A percentile compares a stretch with the other conserved stretches of the same genome.
Conservation (phyloP, 2,888 invertebrate species). For the Baronia brevicornis region DNA sequence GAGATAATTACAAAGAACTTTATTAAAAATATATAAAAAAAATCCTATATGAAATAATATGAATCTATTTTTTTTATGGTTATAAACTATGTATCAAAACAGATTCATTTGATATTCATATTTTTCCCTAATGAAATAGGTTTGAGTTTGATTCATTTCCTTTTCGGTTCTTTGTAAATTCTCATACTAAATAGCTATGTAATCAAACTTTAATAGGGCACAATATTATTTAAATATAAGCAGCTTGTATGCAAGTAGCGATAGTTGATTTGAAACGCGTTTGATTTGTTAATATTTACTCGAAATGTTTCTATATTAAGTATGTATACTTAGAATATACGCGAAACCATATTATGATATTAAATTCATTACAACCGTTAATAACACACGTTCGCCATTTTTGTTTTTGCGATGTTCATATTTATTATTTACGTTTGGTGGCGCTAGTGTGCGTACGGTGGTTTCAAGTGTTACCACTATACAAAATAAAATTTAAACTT, state of each 20-base stretch:
- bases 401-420: conserved; percentile 4
- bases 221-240: conserved; percentile 7
- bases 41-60: background rate
- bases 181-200: background rate
- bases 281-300: conserved; percentile 28
- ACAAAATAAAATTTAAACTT: conserved; percentile 18
- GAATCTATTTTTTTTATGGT: background rate
- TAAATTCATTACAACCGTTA: too few relatives aligned
- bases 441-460: conserved; percentile 29
- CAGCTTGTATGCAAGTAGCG: conserved; percentile 28
- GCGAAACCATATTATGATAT: too few relatives aligned
- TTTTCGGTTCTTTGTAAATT: conserved; percentile 1
- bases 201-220: too few relatives aligned
- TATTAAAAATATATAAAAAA: too few relatives aligned
- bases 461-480: conserved; percentile 24
- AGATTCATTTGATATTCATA: too few relatives aligned
- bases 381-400: too few relatives aligned
- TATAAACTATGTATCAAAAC: background rate
- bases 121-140: too few relatives aligned
- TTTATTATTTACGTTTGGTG: conserved; percentile 16
- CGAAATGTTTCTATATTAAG: conserved; percentile 15
- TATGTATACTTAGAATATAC: too few relatives aligned
- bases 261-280: conserved; percentile 33
- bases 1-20: conserved; percentile 2
- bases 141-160: background rate